Percentiles rank a stretch among this genome's conserved stretches.
Evolutionary conservation across 2,888 invertebrate genomes (phyloP).

Genomic region (Phlogophora meticulosa): DNA sequence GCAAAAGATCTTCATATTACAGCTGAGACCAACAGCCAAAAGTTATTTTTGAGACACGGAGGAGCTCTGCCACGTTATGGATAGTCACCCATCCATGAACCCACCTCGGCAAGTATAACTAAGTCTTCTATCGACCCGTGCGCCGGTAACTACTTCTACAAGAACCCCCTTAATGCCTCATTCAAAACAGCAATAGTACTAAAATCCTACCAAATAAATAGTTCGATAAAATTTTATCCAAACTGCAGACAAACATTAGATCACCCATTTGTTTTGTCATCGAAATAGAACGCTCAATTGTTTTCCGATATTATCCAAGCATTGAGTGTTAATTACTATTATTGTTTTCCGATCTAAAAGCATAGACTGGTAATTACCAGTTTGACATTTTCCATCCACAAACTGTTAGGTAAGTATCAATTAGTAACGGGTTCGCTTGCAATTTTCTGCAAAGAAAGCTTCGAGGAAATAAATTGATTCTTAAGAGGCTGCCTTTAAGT

Average conservation of each 20-base stretch:
- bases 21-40: too few species aligned
- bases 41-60: too few species aligned
- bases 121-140: too few species aligned
- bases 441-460: slow-evolving; percentile 17
- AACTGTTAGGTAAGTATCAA: too few species aligned
- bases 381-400: background rate
- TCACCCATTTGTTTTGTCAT: slow-evolving; percentile 13
- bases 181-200: too few species aligned
- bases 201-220: too few species aligned
- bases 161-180: too few species aligned
- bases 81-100: too few species aligned
- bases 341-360: slow-evolving; percentile 30
- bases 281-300: slow-evolving; percentile 15
- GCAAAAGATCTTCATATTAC: too few species aligned
- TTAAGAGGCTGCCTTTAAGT: slow-evolving; percentile 2
- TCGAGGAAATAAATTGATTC: slow-evolving; percentile 32
- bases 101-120: too few species aligned
- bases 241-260: slow-evolving; percentile 3
- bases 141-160: too few species aligned
- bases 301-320: slow-evolving; percentile 32
- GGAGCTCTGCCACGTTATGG: too few species aligned
- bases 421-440: slow-evolving; percentile 9
- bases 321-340: slow-evolving; percentile 21
- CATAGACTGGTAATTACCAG: slow-evolving; percentile 7
- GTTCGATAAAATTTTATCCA: background rate